Conservation (phyloP, 2,888 invertebrate genomes). For the Formica aserva region DNA sequence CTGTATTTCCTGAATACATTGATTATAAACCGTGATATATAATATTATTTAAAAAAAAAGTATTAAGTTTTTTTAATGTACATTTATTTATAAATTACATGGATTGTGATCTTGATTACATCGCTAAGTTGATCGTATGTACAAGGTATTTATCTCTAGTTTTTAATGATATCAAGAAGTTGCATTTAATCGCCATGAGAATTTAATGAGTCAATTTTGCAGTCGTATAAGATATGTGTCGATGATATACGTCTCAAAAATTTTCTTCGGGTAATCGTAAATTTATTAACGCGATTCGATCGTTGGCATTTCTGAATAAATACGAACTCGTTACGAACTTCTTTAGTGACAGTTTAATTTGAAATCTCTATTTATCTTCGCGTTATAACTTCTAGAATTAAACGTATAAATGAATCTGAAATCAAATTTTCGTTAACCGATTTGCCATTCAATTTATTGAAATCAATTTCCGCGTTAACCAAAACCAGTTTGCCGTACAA, state of each 20-base stretch:
- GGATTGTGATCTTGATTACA: neutral
- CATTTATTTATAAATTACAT: neutral
- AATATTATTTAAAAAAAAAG: neutral
- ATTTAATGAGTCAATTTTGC: conserved; percentile 63
- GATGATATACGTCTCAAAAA: conserved; percentile 40
- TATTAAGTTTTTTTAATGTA: neutral
- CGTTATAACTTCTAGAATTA: conserved; percentile 3
- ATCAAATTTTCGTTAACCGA: conserved; percentile 33
- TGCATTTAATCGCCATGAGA: conserved; percentile 60
- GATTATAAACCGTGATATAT: neutral
- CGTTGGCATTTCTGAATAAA: conserved; percentile 3
- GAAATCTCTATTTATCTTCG: neutral
- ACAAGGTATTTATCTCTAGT: conserved; percentile 39
- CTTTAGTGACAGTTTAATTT: conserved; percentile 5
- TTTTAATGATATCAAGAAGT: conserved; percentile 39
- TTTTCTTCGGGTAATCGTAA: conserved; percentile 51
- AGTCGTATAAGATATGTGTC: neutral
- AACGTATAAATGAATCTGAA: neutral
- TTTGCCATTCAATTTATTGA: conserved; percentile 31
- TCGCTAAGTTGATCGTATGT: neutral
- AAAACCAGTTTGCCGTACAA: conserved; percentile 12
- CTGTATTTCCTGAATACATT: neutral
- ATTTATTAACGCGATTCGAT: conserved; percentile 39
- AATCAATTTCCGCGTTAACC: conserved; percentile 42
- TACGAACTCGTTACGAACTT: neutral